A percentile compares a stretch with the other conserved stretches of the same genome.
Evolutionary conservation across 2,113 vertebrate species (phyloP).

Genomic region (Triplophysa siluroides): DNA sequence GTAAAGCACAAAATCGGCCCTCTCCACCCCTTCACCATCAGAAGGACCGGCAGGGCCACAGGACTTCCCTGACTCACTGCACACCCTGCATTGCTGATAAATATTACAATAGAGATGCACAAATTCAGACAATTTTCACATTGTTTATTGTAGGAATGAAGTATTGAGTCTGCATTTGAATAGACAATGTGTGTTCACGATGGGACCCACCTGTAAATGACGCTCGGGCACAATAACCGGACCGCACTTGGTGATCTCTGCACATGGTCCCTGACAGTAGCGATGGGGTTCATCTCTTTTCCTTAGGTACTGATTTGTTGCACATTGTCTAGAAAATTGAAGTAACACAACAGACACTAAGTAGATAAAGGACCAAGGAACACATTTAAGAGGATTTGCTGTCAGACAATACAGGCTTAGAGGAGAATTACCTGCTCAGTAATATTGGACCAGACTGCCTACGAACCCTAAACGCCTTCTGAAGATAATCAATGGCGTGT

Average conservation of each 20-base stretch:
- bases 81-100: constrained; percentile 88
- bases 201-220: constrained; percentile 87
- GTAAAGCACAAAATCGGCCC: constrained; percentile 92
- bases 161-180: no score
- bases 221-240: constrained; percentile 88
- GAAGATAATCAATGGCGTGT: constrained; percentile 91
- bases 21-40: constrained; percentile 83
- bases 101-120: not conserved
- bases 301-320: constrained; percentile 89
- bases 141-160: no score
- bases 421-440: constrained; percentile 84
- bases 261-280: constrained; percentile 90
- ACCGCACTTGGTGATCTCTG: constrained; percentile 87
- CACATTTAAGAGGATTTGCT: constrained; percentile 23
- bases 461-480: constrained; percentile 88
- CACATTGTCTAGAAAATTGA: constrained; percentile 82
- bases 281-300: constrained; percentile 91
- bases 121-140: not conserved
- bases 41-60: constrained; percentile 77
- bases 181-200: not conserved
- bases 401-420: not conserved
- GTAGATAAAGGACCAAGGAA: not conserved
- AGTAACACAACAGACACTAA: not conserved
- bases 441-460: constrained; percentile 82
- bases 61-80: constrained; percentile 79